Conservation (phyloP, 2,888 invertebrate species). For the Lasioglossum morio region DNA sequence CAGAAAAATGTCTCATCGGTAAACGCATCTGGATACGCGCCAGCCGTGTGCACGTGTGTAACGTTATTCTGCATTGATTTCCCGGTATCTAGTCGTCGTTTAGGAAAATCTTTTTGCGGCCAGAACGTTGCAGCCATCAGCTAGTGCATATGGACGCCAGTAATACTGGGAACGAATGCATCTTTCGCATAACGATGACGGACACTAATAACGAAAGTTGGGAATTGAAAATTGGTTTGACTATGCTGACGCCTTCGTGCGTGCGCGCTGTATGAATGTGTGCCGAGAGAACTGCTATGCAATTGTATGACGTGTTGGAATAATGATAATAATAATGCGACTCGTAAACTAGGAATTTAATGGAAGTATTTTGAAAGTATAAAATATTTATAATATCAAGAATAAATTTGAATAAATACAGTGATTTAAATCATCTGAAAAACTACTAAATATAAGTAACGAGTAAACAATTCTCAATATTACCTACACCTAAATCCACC, state of each 20-base stretch:
- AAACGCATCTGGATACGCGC: conserved; percentile 72
- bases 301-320: background rate
- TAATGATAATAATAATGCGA: background rate
- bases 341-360: background rate
- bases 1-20: conserved; percentile 69
- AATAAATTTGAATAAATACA: no score
- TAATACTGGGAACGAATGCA: conserved; percentile 25
- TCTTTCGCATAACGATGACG: conserved; percentile 21
- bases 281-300: background rate
- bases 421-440: no score
- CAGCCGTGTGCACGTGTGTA: conserved; percentile 59
- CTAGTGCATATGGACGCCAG: conserved; percentile 18
- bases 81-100: conserved; percentile 58
- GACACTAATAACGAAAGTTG: conserved; percentile 29
- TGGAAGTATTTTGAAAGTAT: no score
- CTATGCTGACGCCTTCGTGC: background rate
- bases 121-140: conserved; percentile 28
- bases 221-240: conserved; percentile 15
- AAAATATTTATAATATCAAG: no score
- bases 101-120: conserved; percentile 51
- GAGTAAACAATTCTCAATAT: no score
- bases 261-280: background rate
- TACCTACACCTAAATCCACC: no score
- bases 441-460: no score
- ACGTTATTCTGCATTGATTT: conserved; percentile 69